phyloP scores from a whole-genome alignment of 1,140 invertebrate species.

The Cyphomyrmex costatus region DNA sequence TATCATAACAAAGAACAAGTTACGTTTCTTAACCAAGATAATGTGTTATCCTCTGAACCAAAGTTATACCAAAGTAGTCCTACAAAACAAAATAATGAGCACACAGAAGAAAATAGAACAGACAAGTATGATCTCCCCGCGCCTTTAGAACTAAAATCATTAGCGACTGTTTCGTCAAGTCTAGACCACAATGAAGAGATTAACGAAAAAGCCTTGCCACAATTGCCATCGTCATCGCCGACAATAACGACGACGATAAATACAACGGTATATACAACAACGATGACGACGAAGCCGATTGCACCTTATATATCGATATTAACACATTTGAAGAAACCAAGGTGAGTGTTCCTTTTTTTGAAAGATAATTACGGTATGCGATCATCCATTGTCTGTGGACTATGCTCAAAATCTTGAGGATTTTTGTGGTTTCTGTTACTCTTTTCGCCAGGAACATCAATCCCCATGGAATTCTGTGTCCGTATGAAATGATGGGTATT shows the following conservation, averaged over 20 bases:
- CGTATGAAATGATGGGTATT: constrained; percentile 84
- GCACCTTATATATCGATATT: constrained; percentile 83
- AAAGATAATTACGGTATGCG: not conserved
- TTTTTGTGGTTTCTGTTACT: constrained; percentile 80
- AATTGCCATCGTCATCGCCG: not conserved
- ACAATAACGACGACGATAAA: not conserved
- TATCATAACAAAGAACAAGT: constrained; percentile 2
- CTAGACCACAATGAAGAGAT: constrained; percentile 3
- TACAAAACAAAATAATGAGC: constrained; percentile 8
- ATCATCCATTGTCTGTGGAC: constrained; percentile 1
- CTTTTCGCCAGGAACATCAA: constrained; percentile 79
- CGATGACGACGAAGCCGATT: constrained; percentile 35
- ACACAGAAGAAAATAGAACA: not conserved
- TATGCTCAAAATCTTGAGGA: constrained; percentile 70
- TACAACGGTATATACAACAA: not conserved
- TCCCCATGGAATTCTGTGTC: constrained; percentile 84
- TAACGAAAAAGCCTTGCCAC: not conserved
- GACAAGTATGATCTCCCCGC: not conserved
- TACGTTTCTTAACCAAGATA: not conserved
- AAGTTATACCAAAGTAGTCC: constrained; percentile 20
- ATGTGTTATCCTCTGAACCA: not conserved
- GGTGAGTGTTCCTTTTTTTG: constrained; percentile 78
- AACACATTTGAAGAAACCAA: constrained; percentile 78
- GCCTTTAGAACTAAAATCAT: constrained; percentile 5
- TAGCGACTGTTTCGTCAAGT: not conserved